Percentiles rank a stretch among this genome's conserved stretches.
phyloP scores from a whole-genome alignment of 2,888 invertebrate genomes.

The Helicoverpa assulta region DNA sequence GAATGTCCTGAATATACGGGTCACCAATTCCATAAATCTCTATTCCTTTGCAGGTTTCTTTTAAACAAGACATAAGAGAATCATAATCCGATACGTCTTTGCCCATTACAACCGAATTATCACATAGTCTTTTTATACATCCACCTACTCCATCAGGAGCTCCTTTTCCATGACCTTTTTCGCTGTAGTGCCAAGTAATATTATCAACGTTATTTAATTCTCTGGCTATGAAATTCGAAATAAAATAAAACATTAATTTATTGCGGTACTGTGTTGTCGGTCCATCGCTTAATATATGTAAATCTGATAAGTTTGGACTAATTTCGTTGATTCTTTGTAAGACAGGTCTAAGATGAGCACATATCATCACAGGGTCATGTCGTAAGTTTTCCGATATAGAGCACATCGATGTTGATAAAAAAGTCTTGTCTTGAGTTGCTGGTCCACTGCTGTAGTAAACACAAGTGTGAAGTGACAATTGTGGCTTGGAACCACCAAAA shows the following conservation, averaged over 20 bases:
- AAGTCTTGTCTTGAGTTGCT: constrained; percentile 16
- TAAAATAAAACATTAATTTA: constrained; percentile 9
- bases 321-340: constrained; percentile 25
- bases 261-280: constrained; percentile 19
- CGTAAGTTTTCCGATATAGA: constrained; percentile 49
- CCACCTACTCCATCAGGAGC: constrained; percentile 47
- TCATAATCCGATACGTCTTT: constrained; percentile 28
- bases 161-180: constrained; percentile 40
- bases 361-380: constrained; percentile 55
- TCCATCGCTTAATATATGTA: constrained; percentile 46
- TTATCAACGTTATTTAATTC: constrained; percentile 7
- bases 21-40: constrained; percentile 34
- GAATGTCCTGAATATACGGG: constrained; percentile 20
- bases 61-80: constrained; percentile 31
- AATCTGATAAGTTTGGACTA: constrained; percentile 28
- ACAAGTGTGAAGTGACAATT: constrained; percentile 50
- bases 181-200: constrained; percentile 26
- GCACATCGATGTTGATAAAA: constrained; percentile 31
- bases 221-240: constrained; percentile 26
- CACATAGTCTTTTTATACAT: constrained; percentile 31
- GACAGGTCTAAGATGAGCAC: constrained; percentile 45
- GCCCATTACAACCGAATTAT: constrained; percentile 34
- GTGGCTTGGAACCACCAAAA: constrained; percentile 49
- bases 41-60: constrained; percentile 36
- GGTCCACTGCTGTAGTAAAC: constrained; percentile 43